Conservation (phyloP, 2,888 invertebrate species). For the Hypolimnas misippus region DNA sequence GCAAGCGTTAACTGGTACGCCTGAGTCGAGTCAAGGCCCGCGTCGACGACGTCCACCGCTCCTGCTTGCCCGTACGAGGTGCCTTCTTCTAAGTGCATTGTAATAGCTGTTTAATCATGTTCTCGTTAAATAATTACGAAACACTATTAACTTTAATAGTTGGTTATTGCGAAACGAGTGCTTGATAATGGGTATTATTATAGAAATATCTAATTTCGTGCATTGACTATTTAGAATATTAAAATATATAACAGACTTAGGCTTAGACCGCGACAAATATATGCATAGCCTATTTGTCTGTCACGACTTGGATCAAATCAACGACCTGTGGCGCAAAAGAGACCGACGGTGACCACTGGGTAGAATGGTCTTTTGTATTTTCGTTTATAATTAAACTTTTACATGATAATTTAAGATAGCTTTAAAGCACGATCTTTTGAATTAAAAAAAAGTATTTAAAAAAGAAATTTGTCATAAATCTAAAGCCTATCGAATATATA, state of each 20-base stretch:
- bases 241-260: no score
- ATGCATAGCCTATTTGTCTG: background rate
- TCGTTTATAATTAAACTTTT: no score
- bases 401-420: no score
- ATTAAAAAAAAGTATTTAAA: background rate
- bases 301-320: conserved; percentile 10
- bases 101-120: conserved; percentile 7
- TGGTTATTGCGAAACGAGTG: background rate
- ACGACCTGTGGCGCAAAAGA: conserved; percentile 3
- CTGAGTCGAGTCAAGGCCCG: conserved; percentile 76
- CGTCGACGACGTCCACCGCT: conserved; percentile 60
- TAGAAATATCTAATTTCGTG: background rate
- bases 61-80: conserved; percentile 83
- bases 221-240: background rate
- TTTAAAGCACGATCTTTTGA: background rate
- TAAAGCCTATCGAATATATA: no score
- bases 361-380: background rate
- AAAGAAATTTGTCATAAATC: background rate
- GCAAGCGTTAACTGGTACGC: conserved; percentile 80
- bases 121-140: background rate
- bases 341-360: background rate
- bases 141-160: background rate
- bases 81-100: conserved; percentile 3
- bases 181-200: background rate
- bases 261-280: conserved; percentile 12